phyloP scores from a whole-genome alignment of 2,888 invertebrate genomes.

The Eurois occulta region DNA sequence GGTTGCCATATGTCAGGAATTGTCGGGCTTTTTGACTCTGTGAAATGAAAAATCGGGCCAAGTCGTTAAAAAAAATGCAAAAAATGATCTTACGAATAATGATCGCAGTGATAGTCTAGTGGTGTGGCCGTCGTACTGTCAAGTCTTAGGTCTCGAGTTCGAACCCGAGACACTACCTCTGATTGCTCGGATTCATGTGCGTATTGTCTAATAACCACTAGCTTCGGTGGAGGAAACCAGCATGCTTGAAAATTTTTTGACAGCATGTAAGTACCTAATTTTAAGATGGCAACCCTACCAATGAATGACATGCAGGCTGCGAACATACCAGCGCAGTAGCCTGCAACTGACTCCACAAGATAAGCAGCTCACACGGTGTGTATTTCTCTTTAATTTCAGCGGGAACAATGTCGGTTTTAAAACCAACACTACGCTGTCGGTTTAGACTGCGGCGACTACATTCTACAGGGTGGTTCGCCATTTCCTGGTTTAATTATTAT shows the following conservation, averaged over 20 bases:
- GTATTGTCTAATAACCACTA: too few relatives aligned
- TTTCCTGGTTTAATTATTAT: background rate
- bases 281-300: background rate
- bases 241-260: too few relatives aligned
- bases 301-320: conserved; percentile 42
- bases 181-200: too few relatives aligned
- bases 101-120: too few relatives aligned
- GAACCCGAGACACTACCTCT: too few relatives aligned
- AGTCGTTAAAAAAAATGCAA: background rate
- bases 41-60: background rate
- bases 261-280: background rate
- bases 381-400: conserved; percentile 55
- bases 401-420: conserved; percentile 35
- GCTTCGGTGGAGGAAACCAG: too few relatives aligned
- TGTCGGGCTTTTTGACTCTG: background rate
- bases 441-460: conserved; percentile 6
- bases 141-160: too few relatives aligned
- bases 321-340: conserved; percentile 28
- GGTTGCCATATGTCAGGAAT: background rate
- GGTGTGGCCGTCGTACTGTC: too few relatives aligned
- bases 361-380: conserved; percentile 44
- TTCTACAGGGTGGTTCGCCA: background rate
- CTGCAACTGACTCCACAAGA: conserved; percentile 49
- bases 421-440: conserved; percentile 18
- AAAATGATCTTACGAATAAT: background rate